Percentiles rank a stretch among this genome's conserved stretches.
These are phyloP conservation scores for Stenotaenia linearis DNA, from an alignment of 2,888 invertebrate genomes.

Conservation along the genomic window DNA sequence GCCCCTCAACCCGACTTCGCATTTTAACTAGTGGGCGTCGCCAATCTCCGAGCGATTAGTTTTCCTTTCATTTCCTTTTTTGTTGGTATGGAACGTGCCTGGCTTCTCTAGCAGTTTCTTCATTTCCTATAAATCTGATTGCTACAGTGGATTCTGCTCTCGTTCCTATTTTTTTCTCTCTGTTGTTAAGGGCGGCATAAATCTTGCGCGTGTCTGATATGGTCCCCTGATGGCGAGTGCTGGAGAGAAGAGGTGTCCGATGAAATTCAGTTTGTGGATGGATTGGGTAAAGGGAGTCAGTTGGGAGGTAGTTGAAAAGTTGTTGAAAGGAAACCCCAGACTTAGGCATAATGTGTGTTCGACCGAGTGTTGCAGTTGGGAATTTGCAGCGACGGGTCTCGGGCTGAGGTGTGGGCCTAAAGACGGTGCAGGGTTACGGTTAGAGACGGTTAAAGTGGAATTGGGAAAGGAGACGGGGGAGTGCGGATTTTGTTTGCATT, in stretches of 20 bases:
- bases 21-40: background rate
- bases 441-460: background rate
- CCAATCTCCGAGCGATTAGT: background rate
- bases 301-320: background rate
- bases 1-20: too few relatives aligned
- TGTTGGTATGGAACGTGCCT: background rate
- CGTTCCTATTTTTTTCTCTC: background rate
- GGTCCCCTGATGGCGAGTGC: background rate
- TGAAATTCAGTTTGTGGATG: background rate
- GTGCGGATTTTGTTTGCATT: too few relatives aligned
- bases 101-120: background rate
- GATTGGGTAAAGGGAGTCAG: background rate
- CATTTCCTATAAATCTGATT: constrained; percentile 9
- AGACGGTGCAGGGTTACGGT: background rate
- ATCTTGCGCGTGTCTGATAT: constrained; percentile 9
- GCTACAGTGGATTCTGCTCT: background rate
- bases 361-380: background rate
- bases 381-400: background rate
- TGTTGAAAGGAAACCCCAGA: constrained; percentile 9
- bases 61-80: constrained; percentile 4
- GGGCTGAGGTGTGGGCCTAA: background rate
- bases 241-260: background rate
- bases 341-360: background rate
- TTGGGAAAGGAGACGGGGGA: background rate
- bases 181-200: background rate